These are phyloP conservation scores for Pseudochirops cupreus DNA, from an alignment of 2,797 vertebrate species.

Conservation along the genomic window DNA sequence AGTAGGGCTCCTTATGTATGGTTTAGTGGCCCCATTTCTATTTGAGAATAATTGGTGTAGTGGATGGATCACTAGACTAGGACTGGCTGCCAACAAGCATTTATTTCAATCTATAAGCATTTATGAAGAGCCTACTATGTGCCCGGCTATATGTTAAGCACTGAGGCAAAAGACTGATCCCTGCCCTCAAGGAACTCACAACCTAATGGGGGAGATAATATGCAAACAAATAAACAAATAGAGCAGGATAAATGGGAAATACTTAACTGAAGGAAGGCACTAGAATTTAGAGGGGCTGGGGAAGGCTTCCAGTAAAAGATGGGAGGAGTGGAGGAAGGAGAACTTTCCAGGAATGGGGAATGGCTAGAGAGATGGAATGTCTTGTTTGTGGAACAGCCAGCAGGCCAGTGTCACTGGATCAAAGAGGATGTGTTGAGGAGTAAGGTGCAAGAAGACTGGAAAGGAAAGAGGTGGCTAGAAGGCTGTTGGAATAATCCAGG, in stretches of 20 bases:
- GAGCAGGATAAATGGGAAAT: neutral
- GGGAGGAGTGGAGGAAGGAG: neutral
- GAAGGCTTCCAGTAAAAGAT: neutral
- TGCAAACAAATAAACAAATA: neutral
- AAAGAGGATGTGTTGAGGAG: neutral
- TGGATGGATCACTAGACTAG: neutral
- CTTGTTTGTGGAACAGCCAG: neutral
- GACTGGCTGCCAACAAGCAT: neutral
- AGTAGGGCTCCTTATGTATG: neutral
- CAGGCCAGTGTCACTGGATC: neutral
- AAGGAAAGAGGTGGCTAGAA: neutral
- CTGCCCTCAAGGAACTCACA: neutral
- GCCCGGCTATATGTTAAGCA: neutral
- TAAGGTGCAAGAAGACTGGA: neutral
- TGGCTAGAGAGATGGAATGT: neutral
- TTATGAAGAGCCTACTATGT: neutral
- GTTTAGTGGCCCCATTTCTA: neutral
- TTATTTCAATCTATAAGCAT: neutral
- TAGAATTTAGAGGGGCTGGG: neutral
- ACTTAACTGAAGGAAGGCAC: neutral
- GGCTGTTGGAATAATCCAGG: neutral
- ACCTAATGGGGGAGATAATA: neutral
- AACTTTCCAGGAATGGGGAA: neutral
- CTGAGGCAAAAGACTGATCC: neutral
- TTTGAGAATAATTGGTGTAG: neutral